These are phyloP conservation scores for Papilio machaon DNA, from an alignment of 1,140 invertebrate genomes.

Conservation along the genomic window DNA sequence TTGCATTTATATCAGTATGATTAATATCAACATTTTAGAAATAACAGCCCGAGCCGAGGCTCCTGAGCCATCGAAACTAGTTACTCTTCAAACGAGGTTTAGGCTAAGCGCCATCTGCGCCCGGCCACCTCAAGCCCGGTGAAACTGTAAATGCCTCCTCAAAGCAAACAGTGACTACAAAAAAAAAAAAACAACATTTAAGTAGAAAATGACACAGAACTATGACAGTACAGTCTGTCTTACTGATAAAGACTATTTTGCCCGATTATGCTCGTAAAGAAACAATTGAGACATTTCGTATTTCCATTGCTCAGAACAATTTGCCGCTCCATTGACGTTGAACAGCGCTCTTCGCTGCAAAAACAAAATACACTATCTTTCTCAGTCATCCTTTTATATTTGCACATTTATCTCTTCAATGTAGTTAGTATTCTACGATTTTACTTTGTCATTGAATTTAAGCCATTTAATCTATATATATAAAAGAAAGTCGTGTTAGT, in stretches of 20 bases:
- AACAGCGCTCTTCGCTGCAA: conserved; percentile 24
- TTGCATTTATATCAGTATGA: too few species aligned
- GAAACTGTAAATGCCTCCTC: too few species aligned
- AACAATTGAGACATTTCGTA: conserved; percentile 35
- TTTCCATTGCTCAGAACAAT: conserved; percentile 37
- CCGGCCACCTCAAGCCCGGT: too few species aligned
- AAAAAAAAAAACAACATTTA: too few species aligned
- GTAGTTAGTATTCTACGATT: background rate
- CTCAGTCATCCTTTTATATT: conserved; percentile 26
- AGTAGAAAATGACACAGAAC: background rate
- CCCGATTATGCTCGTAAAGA: conserved; percentile 20
- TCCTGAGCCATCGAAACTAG: too few species aligned
- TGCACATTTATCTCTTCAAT: conserved; percentile 16
- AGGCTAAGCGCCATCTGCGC: too few species aligned
- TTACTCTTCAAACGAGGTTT: too few species aligned
- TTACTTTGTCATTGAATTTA: background rate
- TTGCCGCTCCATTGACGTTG: conserved; percentile 32
- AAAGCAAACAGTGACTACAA: too few species aligned
- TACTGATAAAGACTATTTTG: conserved; percentile 12
- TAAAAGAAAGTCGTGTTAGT: too few species aligned
- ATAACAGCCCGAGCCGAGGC: too few species aligned
- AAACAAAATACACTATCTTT: conserved; percentile 32
- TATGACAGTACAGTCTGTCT: background rate
- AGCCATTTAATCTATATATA: too few species aligned
- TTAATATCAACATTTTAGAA: too few species aligned